Evolutionary conservation across 2,888 invertebrate genomes (phyloP).

Genomic region (Erebia palarica): DNA sequence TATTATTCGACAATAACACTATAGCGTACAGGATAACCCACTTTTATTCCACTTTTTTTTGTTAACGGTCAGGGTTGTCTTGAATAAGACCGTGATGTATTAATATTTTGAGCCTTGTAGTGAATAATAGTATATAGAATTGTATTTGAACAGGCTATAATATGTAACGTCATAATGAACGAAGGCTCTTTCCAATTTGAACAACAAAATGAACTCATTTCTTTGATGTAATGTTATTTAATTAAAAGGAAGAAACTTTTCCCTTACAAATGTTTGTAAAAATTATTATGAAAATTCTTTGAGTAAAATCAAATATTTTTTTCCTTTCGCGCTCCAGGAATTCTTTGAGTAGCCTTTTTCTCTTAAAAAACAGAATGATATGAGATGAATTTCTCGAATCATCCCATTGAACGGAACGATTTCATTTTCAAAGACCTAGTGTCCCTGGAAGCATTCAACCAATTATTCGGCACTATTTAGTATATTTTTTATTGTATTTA

Average conservation of each 20-base stretch:
- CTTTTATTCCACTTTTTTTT: constrained; percentile 33
- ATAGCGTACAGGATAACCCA: constrained; percentile 54
- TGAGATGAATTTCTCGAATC: neutral
- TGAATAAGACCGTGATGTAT: constrained; percentile 17
- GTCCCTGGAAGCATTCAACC: neutral
- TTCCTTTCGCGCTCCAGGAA: neutral
- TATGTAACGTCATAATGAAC: neutral
- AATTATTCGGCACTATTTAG: no score
- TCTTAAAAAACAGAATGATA: neutral
- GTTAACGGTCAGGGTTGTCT: constrained; percentile 32
- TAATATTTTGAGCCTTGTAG: constrained; percentile 10
- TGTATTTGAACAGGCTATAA: neutral
- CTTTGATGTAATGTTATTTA: neutral
- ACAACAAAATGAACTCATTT: neutral
- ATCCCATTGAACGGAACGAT: neutral
- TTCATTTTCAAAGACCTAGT: neutral
- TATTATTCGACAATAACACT: constrained; percentile 65
- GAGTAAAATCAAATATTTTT: neutral
- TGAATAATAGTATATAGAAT: neutral
- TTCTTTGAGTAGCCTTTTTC: neutral
- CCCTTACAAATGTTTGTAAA: neutral
- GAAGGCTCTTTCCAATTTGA: neutral
- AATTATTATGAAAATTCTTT: neutral
- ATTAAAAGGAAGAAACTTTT: neutral
- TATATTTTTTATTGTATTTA: no score